Percentiles rank a stretch among this genome's conserved stretches.
Evolutionary conservation across 2,888 invertebrate genomes (phyloP).

Genomic region (Drosophila atroscutellata): DNA sequence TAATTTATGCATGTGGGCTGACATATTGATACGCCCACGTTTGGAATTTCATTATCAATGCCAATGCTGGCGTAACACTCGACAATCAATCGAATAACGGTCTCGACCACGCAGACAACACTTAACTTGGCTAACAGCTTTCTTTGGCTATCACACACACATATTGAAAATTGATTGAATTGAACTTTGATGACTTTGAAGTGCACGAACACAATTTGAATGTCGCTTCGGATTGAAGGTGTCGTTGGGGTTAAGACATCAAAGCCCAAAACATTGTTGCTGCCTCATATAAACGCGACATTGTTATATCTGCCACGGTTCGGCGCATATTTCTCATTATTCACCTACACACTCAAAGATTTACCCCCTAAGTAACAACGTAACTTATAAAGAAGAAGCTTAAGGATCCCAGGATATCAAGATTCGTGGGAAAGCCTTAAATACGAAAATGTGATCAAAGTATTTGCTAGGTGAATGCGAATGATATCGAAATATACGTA

Average conservation of each 20-base stretch:
- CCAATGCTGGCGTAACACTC: constrained; percentile 57
- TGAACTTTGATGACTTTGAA: constrained; percentile 78
- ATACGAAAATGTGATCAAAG: background rate
- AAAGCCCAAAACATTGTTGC: constrained; percentile 61
- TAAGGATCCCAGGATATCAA: background rate
- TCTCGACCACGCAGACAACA: constrained; percentile 33
- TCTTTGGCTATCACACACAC: constrained; percentile 9
- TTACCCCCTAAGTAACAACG: background rate
- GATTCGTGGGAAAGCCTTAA: background rate
- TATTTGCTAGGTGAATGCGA: background rate
- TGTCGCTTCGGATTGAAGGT: constrained; percentile 9
- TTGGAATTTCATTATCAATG: constrained; percentile 77
- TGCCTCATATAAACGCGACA: constrained; percentile 26
- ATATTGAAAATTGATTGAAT: constrained; percentile 77
- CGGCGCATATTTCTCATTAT: background rate
- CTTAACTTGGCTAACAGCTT: constrained; percentile 39
- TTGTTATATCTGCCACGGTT: constrained; percentile 18
- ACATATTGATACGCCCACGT: constrained; percentile 59
- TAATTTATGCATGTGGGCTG: constrained; percentile 67
- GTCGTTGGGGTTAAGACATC: constrained; percentile 51
- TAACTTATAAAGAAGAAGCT: background rate
- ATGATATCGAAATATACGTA: background rate
- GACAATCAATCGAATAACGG: constrained; percentile 14
- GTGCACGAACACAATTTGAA: constrained; percentile 35
- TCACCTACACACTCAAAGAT: background rate